Base-by-base conservation (phyloP, 1,140 invertebrate species). In the Prorops nasuta region DNA sequence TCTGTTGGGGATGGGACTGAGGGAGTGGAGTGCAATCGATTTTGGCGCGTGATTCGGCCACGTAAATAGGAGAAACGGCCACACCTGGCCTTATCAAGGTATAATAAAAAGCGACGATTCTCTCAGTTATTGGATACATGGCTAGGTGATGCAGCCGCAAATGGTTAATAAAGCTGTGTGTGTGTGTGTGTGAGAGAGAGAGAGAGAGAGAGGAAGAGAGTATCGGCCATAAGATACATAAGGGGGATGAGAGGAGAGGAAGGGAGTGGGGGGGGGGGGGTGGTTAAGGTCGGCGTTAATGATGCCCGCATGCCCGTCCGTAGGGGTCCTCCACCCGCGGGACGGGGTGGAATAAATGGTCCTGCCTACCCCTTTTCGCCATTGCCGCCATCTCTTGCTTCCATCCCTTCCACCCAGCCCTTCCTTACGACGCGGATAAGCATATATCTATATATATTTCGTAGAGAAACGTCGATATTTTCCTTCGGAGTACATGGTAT, bases 241-340 rank as follows among this genome's bases (percentile, higher is more conserved):
- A 28, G 46, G 44, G 44, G 44, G 20, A 35, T 14, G 38, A 21
- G 37, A 1, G 20, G 17, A 18, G 37, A 39, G 37, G 18, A 39
- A 40, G 38, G 14, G 18, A 24, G 21, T 3, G 21, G 38, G 15
- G 21, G 9, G 38, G 42, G 41, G 46, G 43, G 58, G 54, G 39
- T 50, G 58, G 56, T 62, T 68, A 67, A 70, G 66, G 70, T 58
- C 54, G 56, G 64, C 69, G 69, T 72, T 72, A 71, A 72, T 72
- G 67, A 70, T 68, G 65, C 69, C 67, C 68, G 66, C 64, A 66
- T 71, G 60, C 50, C 54, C 28, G 42, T 31, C 39, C 49, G 39
- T 56, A n/a, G n/a, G n/a, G n/a, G n/a, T n/a, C n/a, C n/a, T 56
- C 47, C 47, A 16, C 36, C 45, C 32, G 34, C 36, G 52, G 35